phyloP scores from a whole-genome alignment of 2,797 vertebrate genomes.

The Manis javanica region DNA sequence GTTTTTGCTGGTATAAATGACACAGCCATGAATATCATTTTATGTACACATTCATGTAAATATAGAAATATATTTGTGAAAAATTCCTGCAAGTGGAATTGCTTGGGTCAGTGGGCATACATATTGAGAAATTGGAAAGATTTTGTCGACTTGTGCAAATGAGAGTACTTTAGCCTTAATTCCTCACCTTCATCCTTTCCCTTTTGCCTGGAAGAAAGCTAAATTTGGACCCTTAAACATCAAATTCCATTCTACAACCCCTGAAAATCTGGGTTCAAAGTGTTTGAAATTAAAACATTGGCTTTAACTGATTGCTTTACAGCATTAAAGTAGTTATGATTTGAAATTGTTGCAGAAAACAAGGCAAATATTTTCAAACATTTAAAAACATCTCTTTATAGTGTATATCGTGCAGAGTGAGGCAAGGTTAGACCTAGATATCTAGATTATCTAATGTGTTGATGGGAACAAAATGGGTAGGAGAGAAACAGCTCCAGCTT shows the following conservation, averaged over 20 bases:
- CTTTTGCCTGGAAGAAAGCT: neutral
- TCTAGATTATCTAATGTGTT: neutral
- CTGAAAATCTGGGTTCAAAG: conserved; percentile 7
- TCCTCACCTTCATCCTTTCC: neutral
- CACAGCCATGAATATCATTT: neutral
- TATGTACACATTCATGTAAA: neutral
- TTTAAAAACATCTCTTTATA: neutral
- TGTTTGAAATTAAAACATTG: neutral
- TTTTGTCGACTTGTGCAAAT: conserved; percentile 1
- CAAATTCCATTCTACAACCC: neutral
- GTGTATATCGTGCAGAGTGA: neutral
- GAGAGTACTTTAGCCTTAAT: neutral
- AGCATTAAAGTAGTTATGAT: neutral
- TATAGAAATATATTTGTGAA: neutral
- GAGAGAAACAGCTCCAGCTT: neutral
- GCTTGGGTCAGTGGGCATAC: neutral
- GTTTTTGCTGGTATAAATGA: neutral
- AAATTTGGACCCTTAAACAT: conserved; percentile 27
- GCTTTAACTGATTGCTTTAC: neutral
- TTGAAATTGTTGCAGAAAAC: neutral
- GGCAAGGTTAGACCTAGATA: neutral
- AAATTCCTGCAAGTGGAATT: neutral
- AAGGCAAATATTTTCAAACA: neutral
- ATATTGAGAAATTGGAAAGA: neutral
- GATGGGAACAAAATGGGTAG: neutral